phyloP scores from a whole-genome alignment of 2,888 invertebrate genomes.

The Sminthurides aquaticus region DNA sequence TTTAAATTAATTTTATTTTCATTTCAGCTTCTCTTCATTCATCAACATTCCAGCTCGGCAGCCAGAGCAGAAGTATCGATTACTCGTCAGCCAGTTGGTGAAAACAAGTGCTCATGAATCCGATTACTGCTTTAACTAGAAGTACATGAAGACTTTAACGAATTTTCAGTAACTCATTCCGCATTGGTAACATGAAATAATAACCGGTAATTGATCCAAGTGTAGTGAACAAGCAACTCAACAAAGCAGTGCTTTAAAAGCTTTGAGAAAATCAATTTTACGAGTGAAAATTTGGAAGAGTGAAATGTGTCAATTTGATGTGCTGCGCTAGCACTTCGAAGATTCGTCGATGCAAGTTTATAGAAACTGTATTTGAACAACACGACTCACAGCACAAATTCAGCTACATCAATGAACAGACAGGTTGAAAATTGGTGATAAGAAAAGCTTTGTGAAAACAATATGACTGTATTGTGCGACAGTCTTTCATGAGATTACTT shows the following conservation, averaged over 20 bases:
- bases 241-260: no score
- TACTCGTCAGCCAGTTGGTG: conserved; percentile 59
- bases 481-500: no score
- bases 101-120: conserved; percentile 72
- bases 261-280: no score
- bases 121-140: conserved; percentile 70
- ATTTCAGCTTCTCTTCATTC: conserved; percentile 73
- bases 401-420: no score
- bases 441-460: no score
- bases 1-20: conserved; percentile 29
- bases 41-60: conserved; percentile 65
- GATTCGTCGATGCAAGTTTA: neutral
- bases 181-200: neutral
- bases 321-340: neutral
- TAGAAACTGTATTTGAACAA: no score
- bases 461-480: no score
- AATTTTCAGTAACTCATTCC: neutral
- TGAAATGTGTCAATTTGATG: neutral
- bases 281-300: no score
- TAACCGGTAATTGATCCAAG: neutral
- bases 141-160: conserved; percentile 52
- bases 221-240: neutral
- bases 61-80: conserved; percentile 61
- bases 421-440: no score
- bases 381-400: no score